Evolutionary conservation across 2,113 vertebrate species (phyloP).

Genomic region (Xiphias gladius): DNA sequence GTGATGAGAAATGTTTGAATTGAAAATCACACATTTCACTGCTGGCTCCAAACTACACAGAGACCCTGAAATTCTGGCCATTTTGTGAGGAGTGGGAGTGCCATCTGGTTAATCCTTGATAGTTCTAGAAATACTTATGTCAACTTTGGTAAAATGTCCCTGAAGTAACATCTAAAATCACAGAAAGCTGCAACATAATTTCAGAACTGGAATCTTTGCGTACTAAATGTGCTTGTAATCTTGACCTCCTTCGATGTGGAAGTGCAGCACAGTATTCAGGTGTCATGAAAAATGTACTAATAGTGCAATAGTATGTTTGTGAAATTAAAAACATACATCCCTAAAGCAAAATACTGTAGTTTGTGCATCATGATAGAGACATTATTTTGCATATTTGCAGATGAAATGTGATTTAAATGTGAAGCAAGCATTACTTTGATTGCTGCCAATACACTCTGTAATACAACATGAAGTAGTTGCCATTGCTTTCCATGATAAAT

Average conservation of each 20-base stretch:
- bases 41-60: neutral
- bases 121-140: conserved; percentile 18
- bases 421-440: conserved; percentile 2
- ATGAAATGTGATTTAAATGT: neutral
- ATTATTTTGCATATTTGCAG: neutral
- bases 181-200: neutral
- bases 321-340: too few species aligned
- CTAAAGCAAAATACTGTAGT: too few species aligned
- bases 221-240: neutral
- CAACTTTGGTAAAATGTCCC: conserved; percentile 8
- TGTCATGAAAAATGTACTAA: too few species aligned
- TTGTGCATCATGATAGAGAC: neutral
- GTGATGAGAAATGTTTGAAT: neutral
- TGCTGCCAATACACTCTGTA: neutral
- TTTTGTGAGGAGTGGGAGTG: conserved; percentile 38
- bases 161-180: neutral
- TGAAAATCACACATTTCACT: neutral
- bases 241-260: neutral
- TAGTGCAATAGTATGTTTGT: too few species aligned
- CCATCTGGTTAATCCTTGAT: conserved; percentile 39
- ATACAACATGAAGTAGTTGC: neutral
- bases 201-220: neutral
- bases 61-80: conserved; percentile 13
- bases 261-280: too few species aligned
- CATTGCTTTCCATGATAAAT: conserved; percentile 10